Evolutionary conservation across 2,113 vertebrate genomes (phyloP).

Genomic region (Erinaceus europaeus): DNA sequence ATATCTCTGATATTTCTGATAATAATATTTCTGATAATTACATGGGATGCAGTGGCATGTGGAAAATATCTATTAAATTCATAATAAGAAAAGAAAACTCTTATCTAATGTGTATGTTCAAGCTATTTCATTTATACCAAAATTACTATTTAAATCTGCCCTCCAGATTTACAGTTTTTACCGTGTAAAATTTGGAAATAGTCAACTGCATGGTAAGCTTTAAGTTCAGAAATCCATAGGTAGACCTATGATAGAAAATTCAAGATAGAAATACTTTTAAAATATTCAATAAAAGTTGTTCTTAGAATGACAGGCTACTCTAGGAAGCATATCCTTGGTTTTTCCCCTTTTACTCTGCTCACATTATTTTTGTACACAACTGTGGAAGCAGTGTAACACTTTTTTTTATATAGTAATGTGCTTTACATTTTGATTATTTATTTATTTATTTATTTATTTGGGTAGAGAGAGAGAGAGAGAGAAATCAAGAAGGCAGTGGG

Average conservation of each 20-base stretch:
- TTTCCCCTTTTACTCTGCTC: neutral
- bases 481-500: too few species aligned
- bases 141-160: neutral
- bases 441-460: too few species aligned
- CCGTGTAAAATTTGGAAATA: neutral
- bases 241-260: neutral
- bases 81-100: conserved; percentile 52
- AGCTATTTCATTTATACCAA: neutral
- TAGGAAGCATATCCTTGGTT: neutral
- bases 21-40: conserved; percentile 45
- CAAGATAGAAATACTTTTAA: neutral
- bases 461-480: too few species aligned
- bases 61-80: conserved; percentile 42
- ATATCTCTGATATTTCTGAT: conserved; percentile 45
- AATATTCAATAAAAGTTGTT: neutral
- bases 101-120: neutral
- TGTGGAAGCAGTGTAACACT: neutral
- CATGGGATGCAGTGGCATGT: neutral
- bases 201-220: neutral
- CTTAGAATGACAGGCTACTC: neutral
- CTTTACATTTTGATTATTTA: neutral
- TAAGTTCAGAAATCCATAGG: neutral
- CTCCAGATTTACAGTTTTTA: neutral
- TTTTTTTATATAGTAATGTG: neutral
- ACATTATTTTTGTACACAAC: neutral